Conservation (phyloP, 2,797 vertebrate genomes). For the Neosalanx taihuensis region DNA sequence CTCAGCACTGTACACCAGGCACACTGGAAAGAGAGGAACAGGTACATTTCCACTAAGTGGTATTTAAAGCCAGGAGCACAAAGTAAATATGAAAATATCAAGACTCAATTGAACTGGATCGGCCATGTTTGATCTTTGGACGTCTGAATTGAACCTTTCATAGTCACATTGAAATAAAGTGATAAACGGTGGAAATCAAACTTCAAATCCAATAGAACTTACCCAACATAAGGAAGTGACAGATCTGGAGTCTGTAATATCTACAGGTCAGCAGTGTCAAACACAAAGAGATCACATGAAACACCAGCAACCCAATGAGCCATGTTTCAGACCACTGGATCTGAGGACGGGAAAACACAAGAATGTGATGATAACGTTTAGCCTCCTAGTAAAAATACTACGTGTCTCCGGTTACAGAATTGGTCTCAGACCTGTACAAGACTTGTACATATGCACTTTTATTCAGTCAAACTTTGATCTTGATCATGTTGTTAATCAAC, state of each 20-base stretch:
- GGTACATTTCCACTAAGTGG: no score
- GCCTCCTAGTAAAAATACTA: no score
- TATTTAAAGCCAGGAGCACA: no score
- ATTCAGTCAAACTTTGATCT: no score
- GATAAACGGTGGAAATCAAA: not conserved
- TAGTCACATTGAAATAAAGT: not conserved
- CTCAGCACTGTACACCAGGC: conserved; percentile 86
- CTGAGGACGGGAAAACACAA: conserved; percentile 40
- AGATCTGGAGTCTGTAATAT: conserved; percentile 83
- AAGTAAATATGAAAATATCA: no score
- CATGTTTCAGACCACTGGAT: conserved; percentile 94
- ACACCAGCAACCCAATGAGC: conserved; percentile 79
- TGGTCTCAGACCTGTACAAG: no score
- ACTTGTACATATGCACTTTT: no score
- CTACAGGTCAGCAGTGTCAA: conserved; percentile 79
- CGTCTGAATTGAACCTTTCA: not conserved
- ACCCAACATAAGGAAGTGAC: conserved; percentile 89
- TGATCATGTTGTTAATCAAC: no score
- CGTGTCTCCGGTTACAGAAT: no score
- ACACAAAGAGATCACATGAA: conserved; percentile 83
- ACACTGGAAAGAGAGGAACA: conserved; percentile 70
- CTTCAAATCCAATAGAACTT: conserved; percentile 47
- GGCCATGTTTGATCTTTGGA: no score
- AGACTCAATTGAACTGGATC: no score
- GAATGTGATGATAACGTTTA: no score